Conservation (phyloP, 2,797 vertebrate species). For the Tolypeutes matacus region DNA sequence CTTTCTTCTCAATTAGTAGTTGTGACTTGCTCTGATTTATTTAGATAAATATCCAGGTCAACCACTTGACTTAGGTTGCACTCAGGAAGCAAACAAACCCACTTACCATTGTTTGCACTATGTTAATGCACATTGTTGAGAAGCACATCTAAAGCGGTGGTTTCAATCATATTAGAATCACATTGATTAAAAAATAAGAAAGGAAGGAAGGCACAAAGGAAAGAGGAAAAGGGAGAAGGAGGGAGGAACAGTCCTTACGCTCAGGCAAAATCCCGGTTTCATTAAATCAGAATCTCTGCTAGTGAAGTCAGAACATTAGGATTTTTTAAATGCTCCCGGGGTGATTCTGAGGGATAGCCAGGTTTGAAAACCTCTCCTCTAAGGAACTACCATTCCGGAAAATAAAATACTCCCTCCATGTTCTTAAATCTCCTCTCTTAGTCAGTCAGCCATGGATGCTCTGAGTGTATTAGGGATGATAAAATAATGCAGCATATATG, state of each 20-base stretch:
- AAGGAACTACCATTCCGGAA: not conserved
- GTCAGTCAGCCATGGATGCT: not conserved
- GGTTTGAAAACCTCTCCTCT: not conserved
- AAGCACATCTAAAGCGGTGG: not conserved
- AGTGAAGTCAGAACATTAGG: not conserved
- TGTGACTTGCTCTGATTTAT: not conserved
- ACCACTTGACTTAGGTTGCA: not conserved
- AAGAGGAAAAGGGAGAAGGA: not conserved
- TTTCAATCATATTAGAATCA: constrained; percentile 31
- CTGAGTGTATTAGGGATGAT: not conserved
- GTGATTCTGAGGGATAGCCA: not conserved
- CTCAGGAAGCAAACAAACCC: not conserved
- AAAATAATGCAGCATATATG: not conserved
- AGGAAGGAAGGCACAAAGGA: not conserved
- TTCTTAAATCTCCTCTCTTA: not conserved
- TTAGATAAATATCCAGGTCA: not conserved
- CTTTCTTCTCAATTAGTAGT: not conserved
- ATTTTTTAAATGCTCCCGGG: not conserved
- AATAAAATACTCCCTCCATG: not conserved
- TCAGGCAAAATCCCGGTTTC: not conserved
- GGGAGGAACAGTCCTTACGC: not conserved
- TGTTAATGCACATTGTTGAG: not conserved
- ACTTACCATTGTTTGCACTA: not conserved
- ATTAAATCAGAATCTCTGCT: constrained; percentile 21
- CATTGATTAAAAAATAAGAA: not conserved